A percentile compares a stretch with the other conserved stretches of the same genome.
Evolutionary conservation across 2,113 vertebrate species (phyloP).

Genomic region (Bufo bufo): DNA sequence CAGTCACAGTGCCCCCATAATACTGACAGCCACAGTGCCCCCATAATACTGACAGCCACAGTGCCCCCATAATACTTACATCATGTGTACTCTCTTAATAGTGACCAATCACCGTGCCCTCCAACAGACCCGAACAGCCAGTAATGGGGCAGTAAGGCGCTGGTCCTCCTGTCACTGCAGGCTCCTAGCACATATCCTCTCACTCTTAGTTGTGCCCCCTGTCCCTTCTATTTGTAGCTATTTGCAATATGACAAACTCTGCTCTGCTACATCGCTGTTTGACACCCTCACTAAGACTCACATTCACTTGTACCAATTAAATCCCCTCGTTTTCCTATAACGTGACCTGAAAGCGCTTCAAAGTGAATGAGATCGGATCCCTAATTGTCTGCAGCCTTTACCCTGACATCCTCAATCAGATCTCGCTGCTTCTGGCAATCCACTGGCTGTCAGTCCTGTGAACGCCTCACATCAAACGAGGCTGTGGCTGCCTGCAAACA

Average conservation of each 20-base stretch:
- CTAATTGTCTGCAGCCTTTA: constrained; percentile 75
- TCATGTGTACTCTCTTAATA: too few relatives aligned
- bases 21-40: background rate
- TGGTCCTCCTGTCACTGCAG: too few relatives aligned
- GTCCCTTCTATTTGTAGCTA: too few relatives aligned
- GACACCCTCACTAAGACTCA: too few relatives aligned
- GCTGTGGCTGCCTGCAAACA: constrained; percentile 59
- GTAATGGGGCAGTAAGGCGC: too few relatives aligned
- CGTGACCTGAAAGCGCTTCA: constrained; percentile 70
- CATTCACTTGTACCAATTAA: too few relatives aligned
- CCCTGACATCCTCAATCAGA: constrained; percentile 77
- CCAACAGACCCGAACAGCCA: too few relatives aligned
- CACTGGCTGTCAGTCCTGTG: constrained; percentile 60
- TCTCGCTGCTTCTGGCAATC: constrained; percentile 66
- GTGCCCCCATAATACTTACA: constrained; percentile 61
- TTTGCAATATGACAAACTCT: too few relatives aligned
- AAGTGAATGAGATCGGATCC: constrained; percentile 77
- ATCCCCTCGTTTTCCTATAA: constrained; percentile 55
- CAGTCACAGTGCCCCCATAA: background rate
- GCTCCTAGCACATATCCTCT: too few relatives aligned
- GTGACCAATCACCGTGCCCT: too few relatives aligned
- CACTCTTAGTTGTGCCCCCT: too few relatives aligned
- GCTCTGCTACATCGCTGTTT: too few relatives aligned
- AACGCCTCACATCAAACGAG: constrained; percentile 62
- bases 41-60: constrained; percentile 59